Evolutionary conservation across 2,797 vertebrate species (phyloP), one percentile per base, ranked within the genome.

Genomic region (Parotocinclus haroldoi): DNA sequence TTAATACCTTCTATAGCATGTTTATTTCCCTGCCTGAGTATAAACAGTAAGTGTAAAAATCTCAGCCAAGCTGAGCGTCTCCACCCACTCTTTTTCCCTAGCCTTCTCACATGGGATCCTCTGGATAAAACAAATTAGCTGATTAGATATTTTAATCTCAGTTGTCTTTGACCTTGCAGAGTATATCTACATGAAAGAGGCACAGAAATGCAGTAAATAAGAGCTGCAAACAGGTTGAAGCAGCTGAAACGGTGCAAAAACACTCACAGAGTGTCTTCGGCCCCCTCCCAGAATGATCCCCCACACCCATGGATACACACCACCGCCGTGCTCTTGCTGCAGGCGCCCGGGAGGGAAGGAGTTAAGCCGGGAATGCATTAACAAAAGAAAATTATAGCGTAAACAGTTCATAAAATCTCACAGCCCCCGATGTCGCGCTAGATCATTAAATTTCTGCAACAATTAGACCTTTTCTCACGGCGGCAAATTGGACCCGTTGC

Each of bases 341-440:
- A 82, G 87, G 86, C 85, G 78, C 78, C 81, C 76, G 78, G 89
- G 76, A 63, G 79, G 72, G 84, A 87, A 87, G 78, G 89, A 88
- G 90, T 91, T 91, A 92, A 92, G 92, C 90, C 89, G 87, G 58
- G 93, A 96, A 95, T 95, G 96, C 95, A 96, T 96, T 96, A 98
- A 96, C 94, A 95, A 97, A 98, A 96, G 95, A 96, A 96, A 99
- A 97, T 96, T 94, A 98, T 94, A 94, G 95, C 94, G 95, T 98
- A 97, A 98, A 98, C 95, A 98, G 94, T 98, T 99, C 94, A 99
- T 98, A 98, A 98, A 99, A 97, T 95, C 94, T 97, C 95, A 93
- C 94, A 97, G 95, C 95, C 95, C 95, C 94, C 95, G 93, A 98
- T 97, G 95, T 97, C 94, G 94, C 93, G 95, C 94, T 93, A 96